These are phyloP conservation scores for Anseranas semipalmata DNA, from an alignment of 2,113 vertebrate genomes.

Conservation along the genomic window DNA sequence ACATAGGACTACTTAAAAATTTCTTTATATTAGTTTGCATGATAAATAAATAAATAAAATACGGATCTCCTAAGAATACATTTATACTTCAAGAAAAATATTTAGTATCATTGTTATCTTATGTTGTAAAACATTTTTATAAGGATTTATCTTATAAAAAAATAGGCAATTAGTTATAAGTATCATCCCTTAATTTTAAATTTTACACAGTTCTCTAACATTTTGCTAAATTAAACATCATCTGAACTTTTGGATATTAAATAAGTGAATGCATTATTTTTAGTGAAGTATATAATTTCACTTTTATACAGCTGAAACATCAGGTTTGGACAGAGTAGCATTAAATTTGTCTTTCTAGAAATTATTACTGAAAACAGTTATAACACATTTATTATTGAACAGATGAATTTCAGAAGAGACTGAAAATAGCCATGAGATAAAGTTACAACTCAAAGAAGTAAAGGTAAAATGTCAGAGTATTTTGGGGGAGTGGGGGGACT, in stretches of 20 bases:
- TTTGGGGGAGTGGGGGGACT: not conserved
- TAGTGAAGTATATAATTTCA: conserved; percentile 44
- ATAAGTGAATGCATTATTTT: conserved; percentile 38
- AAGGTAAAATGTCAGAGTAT: not conserved
- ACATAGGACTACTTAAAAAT: conserved; percentile 41
- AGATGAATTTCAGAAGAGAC: not conserved
- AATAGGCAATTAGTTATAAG: not conserved
- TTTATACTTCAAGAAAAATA: conserved; percentile 28
- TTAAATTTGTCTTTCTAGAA: not conserved
- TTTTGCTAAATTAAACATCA: conserved; percentile 31
- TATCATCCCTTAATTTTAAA: not conserved
- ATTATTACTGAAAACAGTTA: conserved; percentile 20
- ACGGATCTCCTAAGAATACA: not conserved
- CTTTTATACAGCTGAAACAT: conserved; percentile 21
- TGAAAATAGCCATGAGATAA: not conserved
- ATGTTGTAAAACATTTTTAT: not conserved
- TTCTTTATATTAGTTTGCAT: conserved; percentile 47
- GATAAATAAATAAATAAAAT: not conserved
- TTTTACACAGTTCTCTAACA: not conserved
- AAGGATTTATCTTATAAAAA: not conserved
- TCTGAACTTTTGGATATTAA: conserved; percentile 37
- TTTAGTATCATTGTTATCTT: not conserved
- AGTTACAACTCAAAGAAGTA: not conserved
- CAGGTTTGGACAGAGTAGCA: not conserved
- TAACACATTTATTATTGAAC: not conserved